These are phyloP conservation scores for Liopterus haemorrhoidalis DNA, from an alignment of 2,888 invertebrate genomes.

Conservation along the genomic window DNA sequence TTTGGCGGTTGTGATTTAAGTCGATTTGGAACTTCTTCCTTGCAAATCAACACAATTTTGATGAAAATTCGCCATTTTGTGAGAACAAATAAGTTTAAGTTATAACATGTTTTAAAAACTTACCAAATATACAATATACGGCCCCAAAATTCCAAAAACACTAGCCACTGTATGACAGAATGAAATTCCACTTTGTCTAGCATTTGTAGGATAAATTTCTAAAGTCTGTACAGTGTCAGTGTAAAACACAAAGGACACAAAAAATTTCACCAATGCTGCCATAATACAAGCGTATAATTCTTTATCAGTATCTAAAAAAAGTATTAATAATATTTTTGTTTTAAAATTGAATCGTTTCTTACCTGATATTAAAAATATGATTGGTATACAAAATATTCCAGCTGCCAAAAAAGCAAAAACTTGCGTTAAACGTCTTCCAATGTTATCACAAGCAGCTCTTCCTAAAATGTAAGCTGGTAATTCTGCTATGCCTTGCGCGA, in stretches of 20 bases:
- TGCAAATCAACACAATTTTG: too few species aligned
- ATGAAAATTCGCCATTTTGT: too few species aligned
- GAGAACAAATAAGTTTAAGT: too few species aligned
- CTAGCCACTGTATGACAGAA: conserved; percentile 54
- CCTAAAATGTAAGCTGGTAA: conserved; percentile 57
- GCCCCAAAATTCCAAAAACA: conserved; percentile 52
- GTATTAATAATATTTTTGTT: too few species aligned
- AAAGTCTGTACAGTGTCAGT: conserved; percentile 56
- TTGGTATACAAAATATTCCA: conserved; percentile 39
- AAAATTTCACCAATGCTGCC: conserved; percentile 49
- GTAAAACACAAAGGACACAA: conserved; percentile 53
- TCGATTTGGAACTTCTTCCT: too few species aligned
- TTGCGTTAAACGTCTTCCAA: conserved; percentile 51
- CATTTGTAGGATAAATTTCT: conserved; percentile 62
- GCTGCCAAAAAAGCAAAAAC: conserved; percentile 45
- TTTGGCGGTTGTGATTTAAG: too few species aligned
- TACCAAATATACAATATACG: conserved; percentile 57
- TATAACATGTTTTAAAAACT: too few species aligned
- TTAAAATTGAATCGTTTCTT: too few species aligned
- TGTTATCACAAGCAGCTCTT: conserved; percentile 48
- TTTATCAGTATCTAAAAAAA: conserved; percentile 45
- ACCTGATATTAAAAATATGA: conserved; percentile 44
- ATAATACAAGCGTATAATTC: conserved; percentile 35
- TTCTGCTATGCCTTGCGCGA: conserved; percentile 57
- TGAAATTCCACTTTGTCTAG: conserved; percentile 60